Base-by-base conservation (phyloP, 2,888 invertebrate genomes). In the Chrysolina oricalcia region DNA sequence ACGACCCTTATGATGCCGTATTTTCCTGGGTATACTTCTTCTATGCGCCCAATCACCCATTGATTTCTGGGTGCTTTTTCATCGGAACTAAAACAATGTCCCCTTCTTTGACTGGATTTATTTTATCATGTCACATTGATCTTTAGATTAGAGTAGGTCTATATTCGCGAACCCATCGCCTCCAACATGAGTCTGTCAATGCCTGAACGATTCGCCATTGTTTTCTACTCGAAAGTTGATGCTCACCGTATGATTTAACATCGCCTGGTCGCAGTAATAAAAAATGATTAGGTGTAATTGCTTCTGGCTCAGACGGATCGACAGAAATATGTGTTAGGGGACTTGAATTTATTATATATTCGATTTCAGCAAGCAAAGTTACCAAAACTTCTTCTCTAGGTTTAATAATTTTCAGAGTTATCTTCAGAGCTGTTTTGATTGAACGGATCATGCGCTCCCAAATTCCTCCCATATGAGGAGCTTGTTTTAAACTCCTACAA, bases 391-490 rank as follows among this genome's bases (percentile, higher is more conserved):
- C 15, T 46, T 46, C 46, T 46, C n/a, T 4, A 46, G 46, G 46
- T 15, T n/a, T 46, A 0, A 2, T 46, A 46, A 0, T 15, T 46
- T 46, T 46, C 0, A 46, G 46, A n/a, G 15, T 46, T 15, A 46
- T n/a, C n/a, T 46, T 46, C 15, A 46, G 46, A 46, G 46, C 46
- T 15, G 46, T n/a, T 46, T 46, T 46, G 2, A 46, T 56, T 9
- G 56, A 56, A 23, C 23, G 21, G 11, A 21, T 21, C 67, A 48
- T 67, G 3, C 48, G 15, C n/a, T 67, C 67, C 46, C 67, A 67
- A 15, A 46, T 35, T 43, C 48, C 67, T 15, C 67, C 48, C 13
- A 67, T 67, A 27, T 67, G 67, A 19, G 67, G 48, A 48, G 41
- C n/a, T n/a, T n/a, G n/a, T n/a, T n/a, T n/a, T n/a, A n/a, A n/a